Evolutionary conservation across 1,140 invertebrate species (phyloP), one percentile per base, ranked within the genome.

Genomic region (Platyscapa corneri): DNA sequence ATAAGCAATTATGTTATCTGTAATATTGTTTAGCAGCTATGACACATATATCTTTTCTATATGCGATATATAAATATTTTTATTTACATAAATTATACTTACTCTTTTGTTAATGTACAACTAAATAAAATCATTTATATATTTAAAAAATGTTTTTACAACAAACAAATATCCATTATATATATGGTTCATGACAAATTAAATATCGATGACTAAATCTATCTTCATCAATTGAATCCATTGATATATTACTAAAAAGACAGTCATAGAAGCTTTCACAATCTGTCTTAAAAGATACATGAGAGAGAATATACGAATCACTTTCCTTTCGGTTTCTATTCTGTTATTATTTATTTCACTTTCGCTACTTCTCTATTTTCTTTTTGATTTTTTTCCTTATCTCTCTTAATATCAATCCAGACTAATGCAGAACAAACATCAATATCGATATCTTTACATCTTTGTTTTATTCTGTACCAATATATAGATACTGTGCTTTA

Each of bases 161-260:
- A 46, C 12, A 46, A 46, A 46, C 5, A 46, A 7, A 46, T 46
- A 46, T 5, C 42, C 5, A 46, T 12, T 46, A 46, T 46, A 46
- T 12, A 46, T 5, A 12, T 46, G 5, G 42, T 46, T 7, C 42
- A 7, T 5, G 12, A 46, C 42, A 53, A 12, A 53, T 12, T 12
- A 18, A 53, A 53, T 53, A 53, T 53, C 49, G 18, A 20, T 53
- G 49, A 18, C 18, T 53, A 78, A 79, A 70, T 81, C 79, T 49
- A 70, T 72, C 65, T 82, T 53, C 49, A 82, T 72, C 49, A 82
- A 82, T 82, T 65, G 65, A 53, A 53, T 20, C 49, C 8, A 49
- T 72, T 34, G 27, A 39, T 49, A 23, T 30, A 23, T 20, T 23
- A 39, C 10, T 37, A 27, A 60, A 60, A 79, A 18, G 53, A 79